Evolutionary conservation across 2,113 vertebrate genomes (phyloP).

Genomic region (Reinhardtius hippoglossoides): DNA sequence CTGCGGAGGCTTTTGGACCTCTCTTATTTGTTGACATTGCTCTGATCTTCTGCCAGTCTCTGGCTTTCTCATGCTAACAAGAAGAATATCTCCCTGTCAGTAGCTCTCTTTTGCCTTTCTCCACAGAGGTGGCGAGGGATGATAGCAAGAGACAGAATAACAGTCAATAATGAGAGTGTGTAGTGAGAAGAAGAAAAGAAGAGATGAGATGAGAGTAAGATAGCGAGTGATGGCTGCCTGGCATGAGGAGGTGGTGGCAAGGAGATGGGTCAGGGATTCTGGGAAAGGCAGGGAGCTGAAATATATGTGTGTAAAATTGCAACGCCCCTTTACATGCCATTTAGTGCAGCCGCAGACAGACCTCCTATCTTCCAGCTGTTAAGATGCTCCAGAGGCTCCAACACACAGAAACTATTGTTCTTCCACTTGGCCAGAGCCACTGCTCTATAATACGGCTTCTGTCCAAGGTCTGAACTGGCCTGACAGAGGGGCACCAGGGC

Average conservation of each 20-base stretch:
- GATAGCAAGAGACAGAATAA: slow-evolving; percentile 28
- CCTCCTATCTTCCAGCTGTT: slow-evolving; percentile 81
- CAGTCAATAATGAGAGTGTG: slow-evolving; percentile 13
- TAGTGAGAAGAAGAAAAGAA: background rate
- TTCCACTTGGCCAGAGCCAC: slow-evolving; percentile 54
- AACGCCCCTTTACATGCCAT: slow-evolving; percentile 48
- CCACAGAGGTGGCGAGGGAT: slow-evolving; percentile 36
- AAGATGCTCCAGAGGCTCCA: slow-evolving; percentile 68
- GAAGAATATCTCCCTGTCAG: slow-evolving; percentile 54
- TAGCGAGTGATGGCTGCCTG: slow-evolving; percentile 38
- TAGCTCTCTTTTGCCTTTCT: slow-evolving; percentile 38
- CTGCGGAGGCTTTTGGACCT: slow-evolving; percentile 63
- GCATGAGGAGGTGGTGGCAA: slow-evolving; percentile 30
- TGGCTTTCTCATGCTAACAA: slow-evolving; percentile 53
- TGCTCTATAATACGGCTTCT: slow-evolving; percentile 82
- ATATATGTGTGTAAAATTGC: slow-evolving; percentile 12
- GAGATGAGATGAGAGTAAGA: slow-evolving; percentile 41
- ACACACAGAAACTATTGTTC: slow-evolving; percentile 83
- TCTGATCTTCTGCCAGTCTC: slow-evolving; percentile 78
- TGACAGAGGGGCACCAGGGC: slow-evolving; percentile 62
- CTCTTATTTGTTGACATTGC: slow-evolving; percentile 73
- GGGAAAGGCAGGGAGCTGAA: slow-evolving; percentile 25
- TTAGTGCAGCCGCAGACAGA: slow-evolving; percentile 59
- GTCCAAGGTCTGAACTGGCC: slow-evolving; percentile 64
- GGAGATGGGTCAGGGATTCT: slow-evolving; percentile 49